Base-by-base conservation (phyloP, 2,113 vertebrate genomes). In the Myotis davidii region DNA sequence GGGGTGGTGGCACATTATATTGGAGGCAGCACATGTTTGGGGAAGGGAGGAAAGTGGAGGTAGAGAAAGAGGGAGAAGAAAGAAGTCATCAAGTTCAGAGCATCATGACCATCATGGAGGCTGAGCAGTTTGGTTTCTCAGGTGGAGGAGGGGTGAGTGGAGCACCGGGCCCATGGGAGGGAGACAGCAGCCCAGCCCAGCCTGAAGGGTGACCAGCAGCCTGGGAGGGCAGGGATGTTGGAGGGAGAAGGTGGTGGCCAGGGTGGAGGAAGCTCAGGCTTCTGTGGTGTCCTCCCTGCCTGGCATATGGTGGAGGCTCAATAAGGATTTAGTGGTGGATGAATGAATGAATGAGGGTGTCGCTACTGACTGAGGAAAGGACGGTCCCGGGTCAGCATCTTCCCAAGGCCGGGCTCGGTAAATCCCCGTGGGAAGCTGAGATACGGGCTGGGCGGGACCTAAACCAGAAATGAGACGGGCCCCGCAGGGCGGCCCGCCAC, bases 201-300 rank as follows among this genome's bases (percentile, higher is more conserved):
- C n/a, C n/a, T n/a, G n/a, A n/a, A n/a, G n/a, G n/a, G 20, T 6
- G 64, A 52, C 23, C 9, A 13, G 70, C 20, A 11, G 0, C 2
- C 37, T 0, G 3, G n/a, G 7, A 20, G 3, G 0, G 45, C 3
- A 0, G 4, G 25, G n/a, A 29, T 45, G 2, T 2, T 0, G 0
- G 50, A 48, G 7, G 17, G 23, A 29, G 65, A 17, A 17, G 32
- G 27, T 1, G 17, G n/a, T 37, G 82, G 27, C 37, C 12, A 18
- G 79, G 3, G 27, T 27, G 10, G 73, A 50, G 25, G 13, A 21
- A 34, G 34, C 9, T 5, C 12, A 0, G 25, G 20, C 1, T 6
- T 11, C 52, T 0, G 4, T 0, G 2, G 34, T 2, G 1, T 32
- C 42, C n/a, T 84, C 10, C 0, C 3, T 37, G 45, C 20, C 42